Conservation (phyloP, 2,888 invertebrate species). For the Geophilus truncorum region DNA sequence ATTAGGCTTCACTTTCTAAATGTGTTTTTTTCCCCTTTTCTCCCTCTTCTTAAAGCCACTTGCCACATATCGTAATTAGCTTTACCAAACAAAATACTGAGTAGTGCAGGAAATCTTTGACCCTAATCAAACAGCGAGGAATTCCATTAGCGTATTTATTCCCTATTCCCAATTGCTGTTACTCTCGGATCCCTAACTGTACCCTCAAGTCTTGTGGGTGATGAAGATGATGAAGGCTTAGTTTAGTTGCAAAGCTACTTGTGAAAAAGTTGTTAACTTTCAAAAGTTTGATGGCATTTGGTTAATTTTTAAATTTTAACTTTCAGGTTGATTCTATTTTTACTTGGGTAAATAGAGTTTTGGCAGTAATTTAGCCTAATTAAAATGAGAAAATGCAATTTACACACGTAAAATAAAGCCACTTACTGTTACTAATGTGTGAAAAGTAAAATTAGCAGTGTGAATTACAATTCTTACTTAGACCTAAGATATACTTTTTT, state of each 20-base stretch:
- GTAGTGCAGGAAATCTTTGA: neutral
- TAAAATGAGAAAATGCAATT: no score
- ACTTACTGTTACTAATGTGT: no score
- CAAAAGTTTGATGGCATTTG: no score
- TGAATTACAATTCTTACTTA: no score
- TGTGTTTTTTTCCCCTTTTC: neutral
- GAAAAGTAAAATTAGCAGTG: no score
- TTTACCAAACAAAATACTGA: neutral
- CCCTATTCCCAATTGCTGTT: neutral
- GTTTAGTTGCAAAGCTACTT: neutral
- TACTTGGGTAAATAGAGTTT: no score
- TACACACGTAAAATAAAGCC: no score
- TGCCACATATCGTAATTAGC: neutral
- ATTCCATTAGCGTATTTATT: neutral
- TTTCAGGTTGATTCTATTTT: no score
- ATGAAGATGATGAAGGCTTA: neutral
- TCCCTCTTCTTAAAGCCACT: neutral
- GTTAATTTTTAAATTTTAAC: no score
- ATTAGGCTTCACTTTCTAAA: neutral
- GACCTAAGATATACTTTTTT: no score
- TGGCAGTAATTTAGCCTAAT: no score
- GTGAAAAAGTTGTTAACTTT: no score
- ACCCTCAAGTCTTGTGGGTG: neutral
- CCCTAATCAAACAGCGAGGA: neutral
- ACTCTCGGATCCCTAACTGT: neutral